Evolutionary conservation across 2,113 vertebrate species (phyloP), one percentile per base, ranked within the genome.

Genomic region (Cygnus buccinator): DNA sequence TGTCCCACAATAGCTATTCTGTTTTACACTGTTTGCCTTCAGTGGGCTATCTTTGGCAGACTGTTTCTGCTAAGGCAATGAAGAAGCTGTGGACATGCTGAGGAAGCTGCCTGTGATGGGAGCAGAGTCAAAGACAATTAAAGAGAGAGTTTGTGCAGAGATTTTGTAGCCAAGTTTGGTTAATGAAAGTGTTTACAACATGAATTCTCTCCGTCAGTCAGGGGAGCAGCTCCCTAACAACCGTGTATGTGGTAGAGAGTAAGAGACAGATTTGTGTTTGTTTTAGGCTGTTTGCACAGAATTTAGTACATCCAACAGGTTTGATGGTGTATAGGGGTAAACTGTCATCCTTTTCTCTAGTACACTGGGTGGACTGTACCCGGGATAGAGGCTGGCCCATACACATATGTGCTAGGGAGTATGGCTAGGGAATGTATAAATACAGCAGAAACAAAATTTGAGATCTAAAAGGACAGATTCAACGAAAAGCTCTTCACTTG

Each of bases 401-500:
- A 58, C 11, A 52, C 18, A 13, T n/a, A 17, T 12, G 14, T 37
- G 74, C 20, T 21, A 48, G 46, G 7, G 31, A 39, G 48, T 21
- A 52, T 54, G 52, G 20, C 26, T 78, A 75, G 84, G 59, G 46
- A 68, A 46, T 29, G 7, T 35, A 77, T 67, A 84, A 90, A 89
- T 21, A 54, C 28, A 90, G 13, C 55, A 55, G 7, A 86, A 48
- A 28, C 84, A 93, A 90, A 93, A 22, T 11, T 20, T 33, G 6
- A 83, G 37, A 90, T 86, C 55, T 92, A 77, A 85, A 57, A 73
- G 48, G n/a, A 85, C 13, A 88, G 28, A 52, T 94, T 83, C 67
- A 71, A 55, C 67, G 88, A 85, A 93, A 94, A 93, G 11, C 72
- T 93, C 72, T 84, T 90, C 65, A 88, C 11, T 41, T 14, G 72